phyloP scores from a whole-genome alignment of 2,113 vertebrate species.

The Sigmodon hispidus region DNA sequence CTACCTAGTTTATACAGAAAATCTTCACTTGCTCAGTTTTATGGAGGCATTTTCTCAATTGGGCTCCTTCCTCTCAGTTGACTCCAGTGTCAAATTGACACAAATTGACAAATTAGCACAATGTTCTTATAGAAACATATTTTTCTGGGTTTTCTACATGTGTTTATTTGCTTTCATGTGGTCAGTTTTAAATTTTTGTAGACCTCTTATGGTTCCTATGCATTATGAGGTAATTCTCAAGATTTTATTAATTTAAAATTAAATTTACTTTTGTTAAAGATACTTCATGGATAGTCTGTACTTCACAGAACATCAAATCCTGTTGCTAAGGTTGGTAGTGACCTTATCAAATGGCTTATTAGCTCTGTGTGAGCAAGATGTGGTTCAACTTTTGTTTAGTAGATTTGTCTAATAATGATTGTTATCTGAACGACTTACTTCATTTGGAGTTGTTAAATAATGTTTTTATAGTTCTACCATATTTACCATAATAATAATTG shows the following conservation, averaged over 20 bases:
- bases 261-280: background rate
- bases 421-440: background rate
- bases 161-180: background rate
- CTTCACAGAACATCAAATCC: background rate
- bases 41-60: too few relatives aligned
- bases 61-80: background rate
- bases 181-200: background rate
- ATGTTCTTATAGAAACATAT: background rate
- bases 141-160: constrained; percentile 17
- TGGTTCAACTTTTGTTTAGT: background rate
- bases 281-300: background rate
- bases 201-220: background rate
- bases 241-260: background rate
- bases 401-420: background rate
- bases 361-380: background rate
- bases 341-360: background rate
- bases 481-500: background rate
- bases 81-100: background rate
- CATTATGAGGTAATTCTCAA: background rate
- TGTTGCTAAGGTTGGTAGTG: background rate
- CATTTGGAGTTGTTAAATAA: background rate
- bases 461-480: background rate
- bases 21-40: background rate
- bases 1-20: background rate
- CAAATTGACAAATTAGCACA: background rate